Evolutionary conservation across 2,113 vertebrate genomes (phyloP), one percentile per base, ranked within the genome.

Genomic region (Pagrus major): DNA sequence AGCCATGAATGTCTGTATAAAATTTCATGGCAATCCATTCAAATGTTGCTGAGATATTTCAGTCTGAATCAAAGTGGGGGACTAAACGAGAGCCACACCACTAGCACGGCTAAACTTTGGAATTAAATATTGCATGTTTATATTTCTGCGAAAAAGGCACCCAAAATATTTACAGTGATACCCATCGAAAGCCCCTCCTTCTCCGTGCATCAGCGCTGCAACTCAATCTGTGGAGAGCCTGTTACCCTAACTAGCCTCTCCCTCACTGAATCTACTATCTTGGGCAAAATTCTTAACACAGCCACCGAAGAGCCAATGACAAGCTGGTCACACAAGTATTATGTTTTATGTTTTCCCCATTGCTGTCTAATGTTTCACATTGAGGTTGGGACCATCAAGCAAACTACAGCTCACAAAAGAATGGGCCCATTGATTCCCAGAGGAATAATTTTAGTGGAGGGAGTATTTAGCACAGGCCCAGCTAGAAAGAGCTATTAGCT

Each of bases 251-350:
- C 75, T 74, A 77, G 76, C 77, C 90, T 90, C 87, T 88, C 77
- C 76, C 81, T 91, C 84, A 69, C 88, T 70, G 68, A 88, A 88
- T 89, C 93, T 92, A 83, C 93, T 91, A 94, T 94, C 93, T 93
- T 85, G 89, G 88, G 88, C 89, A 88, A 92, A 90, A 93, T 93
- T 94, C 93, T 94, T 91, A 93, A 89, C 93, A 84, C 91, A 90
- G 90, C 89, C 89, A 91, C 80, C n/a, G 80, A 91, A 88, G 91
- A 94, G 89, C 92, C 94, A 95, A 91, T 95, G 94, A 95, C 94
- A 91, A 95, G 91, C 93, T 92, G 95, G 94, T 95, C 95, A 94
- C 95, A 95, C 95, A 95, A 95, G 95, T 95, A 95, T 95, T 95
- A 95, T 95, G 95, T 95, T 95, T 95, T 94, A 95, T 95, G 93